Evolutionary conservation across 1,140 invertebrate genomes (phyloP).

Genomic region (Druon quercuslanigerum): DNA sequence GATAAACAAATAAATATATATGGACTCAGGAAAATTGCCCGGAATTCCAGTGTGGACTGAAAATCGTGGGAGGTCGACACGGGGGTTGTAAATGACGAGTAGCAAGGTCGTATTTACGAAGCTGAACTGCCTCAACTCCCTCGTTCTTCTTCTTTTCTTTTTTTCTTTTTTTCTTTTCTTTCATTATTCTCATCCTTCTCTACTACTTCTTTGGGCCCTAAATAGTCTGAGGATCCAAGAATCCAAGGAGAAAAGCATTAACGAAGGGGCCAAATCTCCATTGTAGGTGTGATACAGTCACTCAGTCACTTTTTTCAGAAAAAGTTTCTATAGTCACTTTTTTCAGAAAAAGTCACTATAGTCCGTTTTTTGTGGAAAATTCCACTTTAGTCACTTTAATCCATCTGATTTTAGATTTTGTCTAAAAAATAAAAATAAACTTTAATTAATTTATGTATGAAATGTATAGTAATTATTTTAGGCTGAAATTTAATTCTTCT

Average conservation of each 20-base stretch:
- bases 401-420: no score
- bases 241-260: conserved; percentile 46
- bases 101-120: conserved; percentile 62
- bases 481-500: no score
- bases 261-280: conserved; percentile 41
- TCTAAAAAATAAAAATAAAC: no score
- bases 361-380: no score
- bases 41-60: background rate
- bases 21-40: background rate
- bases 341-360: no score
- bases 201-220: no score
- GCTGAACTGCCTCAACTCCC: conserved; percentile 50
- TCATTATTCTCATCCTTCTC: no score
- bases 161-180: background rate
- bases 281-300: background rate
- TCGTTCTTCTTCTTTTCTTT: conserved; percentile 51
- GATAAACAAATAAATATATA: conserved; percentile 6
- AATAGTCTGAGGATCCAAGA: conserved; percentile 39
- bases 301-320: no score
- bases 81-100: conserved; percentile 55
- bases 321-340: no score
- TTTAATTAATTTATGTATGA: no score
- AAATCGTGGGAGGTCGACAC: conserved; percentile 6
- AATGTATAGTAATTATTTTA: no score
- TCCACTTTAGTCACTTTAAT: no score